Conservation (phyloP, 2,797 vertebrate genomes). For the Myripristis jacobus region DNA sequence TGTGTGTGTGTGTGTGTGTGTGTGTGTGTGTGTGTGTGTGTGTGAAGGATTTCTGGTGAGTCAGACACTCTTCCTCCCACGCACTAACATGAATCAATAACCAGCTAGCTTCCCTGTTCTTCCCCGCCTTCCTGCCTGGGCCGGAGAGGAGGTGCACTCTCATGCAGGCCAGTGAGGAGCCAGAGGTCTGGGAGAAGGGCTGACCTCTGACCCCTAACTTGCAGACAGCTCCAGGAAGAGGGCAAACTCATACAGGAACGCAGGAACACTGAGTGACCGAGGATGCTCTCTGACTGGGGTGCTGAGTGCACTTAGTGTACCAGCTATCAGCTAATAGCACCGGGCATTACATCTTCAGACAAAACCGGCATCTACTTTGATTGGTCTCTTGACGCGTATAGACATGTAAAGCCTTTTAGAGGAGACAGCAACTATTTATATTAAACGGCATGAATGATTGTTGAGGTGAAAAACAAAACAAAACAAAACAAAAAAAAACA, state of each 20-base stretch:
- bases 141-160: conserved; percentile 61
- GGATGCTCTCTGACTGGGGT: conserved; percentile 56
- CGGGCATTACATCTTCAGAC: conserved; percentile 54
- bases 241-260: conserved; percentile 27
- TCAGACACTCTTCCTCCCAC: conserved; percentile 82
- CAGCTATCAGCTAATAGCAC: conserved; percentile 60
- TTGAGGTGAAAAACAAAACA: neutral
- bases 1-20: conserved; percentile 23
- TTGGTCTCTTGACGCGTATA: conserved; percentile 30
- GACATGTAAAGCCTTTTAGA: conserved; percentile 31
- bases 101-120: conserved; percentile 66
- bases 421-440: conserved; percentile 38
- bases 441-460: conserved; percentile 37
- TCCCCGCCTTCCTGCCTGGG: conserved; percentile 67
- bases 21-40: too few species aligned
- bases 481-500: conserved; percentile 8
- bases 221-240: conserved; percentile 68
- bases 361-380: conserved; percentile 38
- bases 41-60: conserved; percentile 79
- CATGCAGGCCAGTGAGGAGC: conserved; percentile 66
- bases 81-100: conserved; percentile 84
- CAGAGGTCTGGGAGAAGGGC: conserved; percentile 67
- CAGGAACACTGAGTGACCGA: conserved; percentile 35
- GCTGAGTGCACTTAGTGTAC: conserved; percentile 66
- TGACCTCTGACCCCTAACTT: conserved; percentile 66